Evolutionary conservation across 2,113 vertebrate genomes (phyloP).

Genomic region (Pristiophorus japonicus): DNA sequence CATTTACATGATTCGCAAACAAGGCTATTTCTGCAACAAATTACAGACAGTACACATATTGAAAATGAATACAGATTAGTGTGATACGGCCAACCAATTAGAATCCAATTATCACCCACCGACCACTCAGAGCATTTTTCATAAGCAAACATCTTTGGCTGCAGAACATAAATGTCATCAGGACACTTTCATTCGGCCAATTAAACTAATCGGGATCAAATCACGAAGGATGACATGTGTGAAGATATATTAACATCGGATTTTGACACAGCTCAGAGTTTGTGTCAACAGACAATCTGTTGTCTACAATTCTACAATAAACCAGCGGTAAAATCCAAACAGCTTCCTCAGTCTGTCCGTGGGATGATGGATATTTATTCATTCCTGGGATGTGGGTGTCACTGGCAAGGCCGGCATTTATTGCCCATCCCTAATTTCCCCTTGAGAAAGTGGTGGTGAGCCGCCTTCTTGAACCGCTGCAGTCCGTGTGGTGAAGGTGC

Average conservation of each 20-base stretch:
- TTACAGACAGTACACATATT: too few species aligned
- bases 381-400: too few species aligned
- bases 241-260: background rate
- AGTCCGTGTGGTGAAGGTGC: too few species aligned
- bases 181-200: background rate
- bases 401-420: too few species aligned
- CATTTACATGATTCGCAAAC: background rate
- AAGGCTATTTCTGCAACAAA: background rate
- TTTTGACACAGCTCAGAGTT: background rate
- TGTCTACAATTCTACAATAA: background rate
- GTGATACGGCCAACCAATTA: background rate
- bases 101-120: background rate
- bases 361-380: too few species aligned
- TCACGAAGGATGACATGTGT: background rate
- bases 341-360: too few species aligned
- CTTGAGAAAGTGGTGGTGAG: too few species aligned
- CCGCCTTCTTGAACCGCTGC: too few species aligned
- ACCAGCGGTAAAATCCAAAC: background rate
- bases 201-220: background rate
- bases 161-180: background rate
- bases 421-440: too few species aligned
- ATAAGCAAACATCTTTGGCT: background rate
- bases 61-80: background rate
- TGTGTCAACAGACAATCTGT: too few species aligned
- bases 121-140: background rate